These are phyloP conservation scores for Steatocranus sp. DNA, from an alignment of 2,797 vertebrate genomes.

Conservation along the genomic window DNA sequence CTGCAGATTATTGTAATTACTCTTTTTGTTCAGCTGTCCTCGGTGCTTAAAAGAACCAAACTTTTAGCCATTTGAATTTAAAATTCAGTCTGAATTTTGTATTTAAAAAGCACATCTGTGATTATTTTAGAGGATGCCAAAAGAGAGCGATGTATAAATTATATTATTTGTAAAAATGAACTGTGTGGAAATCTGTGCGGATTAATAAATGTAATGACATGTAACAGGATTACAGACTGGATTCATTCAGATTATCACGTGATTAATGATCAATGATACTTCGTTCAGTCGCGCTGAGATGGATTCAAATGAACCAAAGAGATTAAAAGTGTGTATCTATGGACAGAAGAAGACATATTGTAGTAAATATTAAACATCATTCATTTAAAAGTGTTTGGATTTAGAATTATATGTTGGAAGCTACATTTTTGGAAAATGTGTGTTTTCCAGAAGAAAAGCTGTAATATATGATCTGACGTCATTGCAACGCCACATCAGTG, in stretches of 20 bases:
- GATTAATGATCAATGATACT: neutral
- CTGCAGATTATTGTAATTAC: no score
- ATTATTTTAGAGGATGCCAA: neutral
- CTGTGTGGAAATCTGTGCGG: neutral
- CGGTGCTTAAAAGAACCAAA: slow-evolving; percentile 2
- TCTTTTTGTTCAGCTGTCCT: neutral
- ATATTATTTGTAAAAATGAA: neutral
- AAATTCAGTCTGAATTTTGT: neutral
- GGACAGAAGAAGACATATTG: neutral
- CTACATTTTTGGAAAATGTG: neutral
- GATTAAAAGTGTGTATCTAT: neutral
- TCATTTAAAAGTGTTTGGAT: neutral
- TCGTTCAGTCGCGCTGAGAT: neutral
- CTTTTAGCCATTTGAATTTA: neutral
- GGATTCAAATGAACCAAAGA: neutral
- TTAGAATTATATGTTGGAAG: neutral
- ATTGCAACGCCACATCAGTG: neutral
- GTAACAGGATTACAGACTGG: no score
- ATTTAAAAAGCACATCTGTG: slow-evolving; percentile 1
- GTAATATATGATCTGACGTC: neutral
- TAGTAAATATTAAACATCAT: neutral
- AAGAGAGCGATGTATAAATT: no score
- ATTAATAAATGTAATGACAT: neutral
- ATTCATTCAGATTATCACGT: neutral
- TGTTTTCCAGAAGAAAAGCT: neutral